Evolutionary conservation across 2,113 vertebrate species (phyloP).

Genomic region (Myocastor coypus): DNA sequence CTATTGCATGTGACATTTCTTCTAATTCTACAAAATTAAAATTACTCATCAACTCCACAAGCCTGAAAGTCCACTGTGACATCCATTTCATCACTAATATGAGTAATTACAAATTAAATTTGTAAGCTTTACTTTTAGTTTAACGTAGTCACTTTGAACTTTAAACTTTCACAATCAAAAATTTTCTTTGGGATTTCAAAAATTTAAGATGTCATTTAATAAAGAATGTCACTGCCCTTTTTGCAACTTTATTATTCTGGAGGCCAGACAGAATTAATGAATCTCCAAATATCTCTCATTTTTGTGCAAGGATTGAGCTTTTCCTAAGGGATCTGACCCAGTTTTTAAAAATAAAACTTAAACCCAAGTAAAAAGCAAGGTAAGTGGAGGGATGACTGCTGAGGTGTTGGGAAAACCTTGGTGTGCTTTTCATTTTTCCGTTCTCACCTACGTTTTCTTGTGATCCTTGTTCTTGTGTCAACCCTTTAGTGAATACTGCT

Average conservation of each 20-base stretch:
- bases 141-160: neutral
- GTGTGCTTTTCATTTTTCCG: neutral
- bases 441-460: slow-evolving; percentile 79
- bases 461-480: slow-evolving; percentile 74
- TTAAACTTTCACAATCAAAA: slow-evolving; percentile 46
- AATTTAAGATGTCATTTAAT: neutral
- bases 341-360: slow-evolving; percentile 72
- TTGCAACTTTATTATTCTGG: neutral
- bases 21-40: neutral
- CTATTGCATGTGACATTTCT: neutral
- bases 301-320: slow-evolving; percentile 5
- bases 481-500: slow-evolving; percentile 71
- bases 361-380: slow-evolving; percentile 38
- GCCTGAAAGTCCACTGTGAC: neutral
- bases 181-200: slow-evolving; percentile 28
- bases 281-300: neutral
- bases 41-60: neutral
- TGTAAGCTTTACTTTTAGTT: neutral
- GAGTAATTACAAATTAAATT: slow-evolving; percentile 20
- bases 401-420: slow-evolving; percentile 71
- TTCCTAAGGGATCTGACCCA: slow-evolving; percentile 65
- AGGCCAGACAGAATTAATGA: slow-evolving; percentile 38
- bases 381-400: slow-evolving; percentile 45
- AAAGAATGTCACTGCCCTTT: slow-evolving; percentile 14
- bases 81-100: neutral